Evolutionary conservation across 2,797 vertebrate genomes (phyloP), one percentile per base, ranked within the genome.

Genomic region (Bucorvus abyssinicus): DNA sequence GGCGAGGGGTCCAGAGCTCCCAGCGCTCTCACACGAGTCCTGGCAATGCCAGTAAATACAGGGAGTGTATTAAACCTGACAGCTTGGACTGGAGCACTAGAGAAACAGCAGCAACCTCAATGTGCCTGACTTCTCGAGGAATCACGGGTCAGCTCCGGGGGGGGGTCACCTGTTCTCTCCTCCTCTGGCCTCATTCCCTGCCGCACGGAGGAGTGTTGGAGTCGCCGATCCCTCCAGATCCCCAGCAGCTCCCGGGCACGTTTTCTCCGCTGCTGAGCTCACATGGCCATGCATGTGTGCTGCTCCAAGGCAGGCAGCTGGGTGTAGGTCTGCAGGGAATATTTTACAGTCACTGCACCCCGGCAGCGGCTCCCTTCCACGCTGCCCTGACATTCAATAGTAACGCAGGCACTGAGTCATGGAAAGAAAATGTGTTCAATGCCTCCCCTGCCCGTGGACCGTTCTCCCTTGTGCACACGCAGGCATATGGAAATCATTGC

Each of bases 401-500:
- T 2, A 49, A 60, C 9, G 3, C 56, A 40, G 79, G 91, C 84
- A 93, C 56, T 47, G 52, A 94, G 89, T 80, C 96, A 83, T 65
- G 91, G 94, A 94, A 85, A 92, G 90, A 47, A 73, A 95, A 95
- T 76, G 84, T 49, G 86, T 64, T 90, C 75, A 40, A 13, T 84
- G 77, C 82, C 65, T 77, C 52, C 70, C 44, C 88, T 55, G 90
- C 69, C 69, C 30, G 6, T 4, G 65, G 83, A 77, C 27, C 1
- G 30, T 19, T 60, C 40, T 64, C 61, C 90, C 77, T 68, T 53
- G 26, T 50, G 88, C 88, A 30, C 84, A n/a, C 0, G 77, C 93
- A 90, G 80, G 90, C 88, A 76, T 79, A 86, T 70, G 93, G 94
- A 95, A 96, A 93, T 87, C 95, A 87, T 60, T 24, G 92, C 90